Conservation (phyloP, 2,797 vertebrate species). For the Luscinia megarhynchos region DNA sequence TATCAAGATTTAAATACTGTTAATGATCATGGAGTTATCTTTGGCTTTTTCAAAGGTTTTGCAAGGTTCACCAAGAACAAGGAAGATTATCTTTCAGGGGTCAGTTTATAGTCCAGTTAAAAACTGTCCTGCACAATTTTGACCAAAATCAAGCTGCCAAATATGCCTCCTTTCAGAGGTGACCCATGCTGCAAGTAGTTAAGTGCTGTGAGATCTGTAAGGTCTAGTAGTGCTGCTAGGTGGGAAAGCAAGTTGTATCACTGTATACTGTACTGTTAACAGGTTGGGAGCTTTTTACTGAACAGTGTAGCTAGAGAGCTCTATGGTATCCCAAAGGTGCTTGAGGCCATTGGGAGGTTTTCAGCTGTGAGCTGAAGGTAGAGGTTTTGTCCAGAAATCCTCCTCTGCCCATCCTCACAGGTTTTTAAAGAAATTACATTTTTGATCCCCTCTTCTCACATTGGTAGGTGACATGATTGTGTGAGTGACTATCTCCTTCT, state of each 20-base stretch:
- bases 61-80: not conserved
- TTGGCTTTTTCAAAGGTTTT: conserved; percentile 16
- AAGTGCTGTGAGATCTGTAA: not conserved
- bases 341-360: not conserved
- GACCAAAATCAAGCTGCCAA: not conserved
- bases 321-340: not conserved
- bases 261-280: not conserved
- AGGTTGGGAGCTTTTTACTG: not conserved
- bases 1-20: not conserved
- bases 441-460: fast-evolving
- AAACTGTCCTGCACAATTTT: not conserved
- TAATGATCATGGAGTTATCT: not conserved
- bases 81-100: not conserved
- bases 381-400: not conserved
- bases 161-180: not conserved
- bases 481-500: not conserved
- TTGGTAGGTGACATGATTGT: not conserved
- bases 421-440: not conserved
- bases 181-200: not conserved
- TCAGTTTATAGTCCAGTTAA: not conserved
- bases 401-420: not conserved
- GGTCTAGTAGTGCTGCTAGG: not conserved
- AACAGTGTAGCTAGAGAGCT: not conserved
- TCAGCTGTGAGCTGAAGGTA: not conserved
- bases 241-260: not conserved